Conservation (phyloP, 37 sponge, comb jelly and placozoan genomes). For the Aplysina aerophoba region DNA sequence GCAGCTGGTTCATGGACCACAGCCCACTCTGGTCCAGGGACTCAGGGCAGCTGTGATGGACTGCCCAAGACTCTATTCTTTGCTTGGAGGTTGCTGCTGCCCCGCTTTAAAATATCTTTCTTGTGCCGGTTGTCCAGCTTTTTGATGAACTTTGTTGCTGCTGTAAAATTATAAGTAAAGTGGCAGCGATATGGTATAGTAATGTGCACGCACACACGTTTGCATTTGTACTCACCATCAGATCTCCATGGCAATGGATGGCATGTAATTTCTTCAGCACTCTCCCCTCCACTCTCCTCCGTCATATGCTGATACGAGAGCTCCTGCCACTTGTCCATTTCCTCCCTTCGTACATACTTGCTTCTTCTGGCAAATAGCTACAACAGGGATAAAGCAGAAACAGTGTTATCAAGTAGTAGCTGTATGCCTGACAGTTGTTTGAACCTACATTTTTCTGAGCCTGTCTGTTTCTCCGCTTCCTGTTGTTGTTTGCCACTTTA, state of each 20-base stretch:
- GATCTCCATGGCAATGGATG: too few species aligned
- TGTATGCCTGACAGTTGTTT: conserved; percentile 11
- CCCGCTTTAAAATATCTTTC: conserved; percentile 11
- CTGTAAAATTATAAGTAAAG: conserved; percentile 10
- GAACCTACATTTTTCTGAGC: conserved; percentile 25
- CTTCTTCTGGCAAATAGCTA: too few species aligned
- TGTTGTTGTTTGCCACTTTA: conserved; percentile 10
- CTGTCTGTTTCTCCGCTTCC: conserved; percentile 9
- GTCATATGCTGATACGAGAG: too few species aligned
- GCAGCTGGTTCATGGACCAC: conserved; percentile 12
- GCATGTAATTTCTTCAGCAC: too few species aligned
- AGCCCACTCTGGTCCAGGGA: conserved; percentile 9
- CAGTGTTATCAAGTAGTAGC: conserved; percentile 7
- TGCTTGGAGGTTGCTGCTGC: conserved; percentile 12
- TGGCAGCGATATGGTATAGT: conserved; percentile 11
- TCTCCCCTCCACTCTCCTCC: too few species aligned
- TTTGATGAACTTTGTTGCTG: conserved; percentile 11
- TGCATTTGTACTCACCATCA: too few species aligned
- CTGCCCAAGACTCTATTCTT: conserved; percentile 11
- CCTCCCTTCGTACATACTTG: too few species aligned
- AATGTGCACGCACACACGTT: conserved; percentile 8
- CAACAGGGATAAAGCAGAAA: not conserved
- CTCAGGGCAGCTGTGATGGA: conserved; percentile 5
- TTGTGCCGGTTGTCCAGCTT: conserved; percentile 12
- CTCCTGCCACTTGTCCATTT: too few species aligned